Percentiles rank a stretch among this genome's conserved stretches.
These are phyloP conservation scores for Gobionotothen gibberifrons DNA, from an alignment of 2,797 vertebrate genomes.

Conservation along the genomic window DNA sequence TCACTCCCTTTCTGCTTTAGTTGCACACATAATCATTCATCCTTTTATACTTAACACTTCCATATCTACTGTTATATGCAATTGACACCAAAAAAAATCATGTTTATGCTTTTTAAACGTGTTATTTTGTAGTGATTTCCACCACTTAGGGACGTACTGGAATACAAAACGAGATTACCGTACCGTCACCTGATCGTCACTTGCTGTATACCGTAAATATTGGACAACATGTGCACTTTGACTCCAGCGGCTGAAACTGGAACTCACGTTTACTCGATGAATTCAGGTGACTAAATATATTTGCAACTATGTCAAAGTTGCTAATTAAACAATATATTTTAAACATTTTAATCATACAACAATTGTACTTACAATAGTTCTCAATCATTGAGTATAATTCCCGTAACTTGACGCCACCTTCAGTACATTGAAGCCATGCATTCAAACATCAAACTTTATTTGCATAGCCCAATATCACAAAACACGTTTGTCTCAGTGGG, in stretches of 20 bases:
- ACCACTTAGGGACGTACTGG: neutral
- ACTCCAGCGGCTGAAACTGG: neutral
- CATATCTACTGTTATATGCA: rapidly evolving
- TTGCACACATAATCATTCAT: rapidly evolving
- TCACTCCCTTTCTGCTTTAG: rapidly evolving
- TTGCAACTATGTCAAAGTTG: neutral
- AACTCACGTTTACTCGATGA: neutral
- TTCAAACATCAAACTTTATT: too few species aligned
- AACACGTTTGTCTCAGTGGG: too few species aligned
- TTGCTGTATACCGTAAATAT: conserved; percentile 57
- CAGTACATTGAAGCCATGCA: neutral
- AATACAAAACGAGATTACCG: rapidly evolving
- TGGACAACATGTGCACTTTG: neutral
- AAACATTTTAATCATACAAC: neutral
- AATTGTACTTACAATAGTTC: neutral
- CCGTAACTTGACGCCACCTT: neutral
- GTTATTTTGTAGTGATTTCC: neutral
- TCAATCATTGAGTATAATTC: neutral
- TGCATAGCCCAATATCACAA: too few species aligned
- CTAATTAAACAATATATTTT: neutral
- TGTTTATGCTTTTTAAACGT: rapidly evolving
- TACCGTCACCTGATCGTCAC: neutral
- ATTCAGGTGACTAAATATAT: neutral
- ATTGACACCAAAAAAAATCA: rapidly evolving
- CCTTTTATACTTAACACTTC: neutral